These are phyloP conservation scores for Holacanthus passer DNA, from an alignment of 2,113 vertebrate genomes.

Conservation along the genomic window DNA sequence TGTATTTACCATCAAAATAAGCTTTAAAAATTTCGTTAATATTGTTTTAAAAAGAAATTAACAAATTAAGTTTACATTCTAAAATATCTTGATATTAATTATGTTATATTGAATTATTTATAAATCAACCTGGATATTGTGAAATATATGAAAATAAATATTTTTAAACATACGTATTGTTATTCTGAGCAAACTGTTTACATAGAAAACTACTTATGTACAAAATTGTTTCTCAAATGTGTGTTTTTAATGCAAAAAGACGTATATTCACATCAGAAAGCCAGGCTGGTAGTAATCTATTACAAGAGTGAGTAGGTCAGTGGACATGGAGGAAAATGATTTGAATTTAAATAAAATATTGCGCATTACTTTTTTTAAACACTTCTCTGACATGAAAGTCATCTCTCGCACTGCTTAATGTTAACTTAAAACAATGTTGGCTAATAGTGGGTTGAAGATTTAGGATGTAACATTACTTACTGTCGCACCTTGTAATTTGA, in stretches of 20 bases:
- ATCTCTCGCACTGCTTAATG: not conserved
- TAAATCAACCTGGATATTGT: slow-evolving; percentile 80
- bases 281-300: too few relatives aligned
- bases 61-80: slow-evolving; percentile 81
- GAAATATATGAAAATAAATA: slow-evolving; percentile 82
- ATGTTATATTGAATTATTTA: slow-evolving; percentile 78
- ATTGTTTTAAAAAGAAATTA: slow-evolving; percentile 82
- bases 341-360: not conserved
- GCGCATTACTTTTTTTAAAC: not conserved
- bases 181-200: slow-evolving; percentile 52
- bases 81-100: slow-evolving; percentile 78
- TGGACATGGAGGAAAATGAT: not conserved
- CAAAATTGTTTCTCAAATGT: not conserved
- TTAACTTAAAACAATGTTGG: not conserved
- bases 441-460: too few relatives aligned
- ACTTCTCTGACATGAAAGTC: not conserved
- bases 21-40: slow-evolving; percentile 83
- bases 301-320: not conserved
- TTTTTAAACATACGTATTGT: slow-evolving; percentile 73
- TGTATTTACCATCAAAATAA: slow-evolving; percentile 83
- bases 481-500: too few relatives aligned
- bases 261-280: not conserved
- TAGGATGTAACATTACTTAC: not conserved
- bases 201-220: not conserved
- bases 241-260: not conserved